Conservation (phyloP, 2,113 vertebrate genomes). For the Cynopterus brachyotis region DNA sequence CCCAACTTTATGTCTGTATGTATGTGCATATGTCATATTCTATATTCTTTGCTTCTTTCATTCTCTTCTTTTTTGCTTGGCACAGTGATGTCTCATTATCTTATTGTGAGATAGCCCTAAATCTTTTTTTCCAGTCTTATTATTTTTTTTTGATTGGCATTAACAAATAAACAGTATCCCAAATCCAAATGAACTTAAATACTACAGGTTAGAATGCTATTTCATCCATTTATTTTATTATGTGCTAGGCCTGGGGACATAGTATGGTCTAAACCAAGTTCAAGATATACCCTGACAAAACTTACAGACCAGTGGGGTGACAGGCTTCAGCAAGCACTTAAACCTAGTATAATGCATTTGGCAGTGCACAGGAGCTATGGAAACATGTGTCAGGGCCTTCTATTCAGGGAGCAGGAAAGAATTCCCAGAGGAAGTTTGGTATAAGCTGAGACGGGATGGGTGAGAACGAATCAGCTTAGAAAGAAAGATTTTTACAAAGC, state of each 20-base stretch:
- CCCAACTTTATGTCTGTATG: too few species aligned
- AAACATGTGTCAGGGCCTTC: not conserved
- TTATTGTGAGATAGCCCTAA: not conserved
- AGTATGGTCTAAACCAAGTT: not conserved
- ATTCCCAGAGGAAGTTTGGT: not conserved
- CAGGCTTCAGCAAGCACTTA: not conserved
- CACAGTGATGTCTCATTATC: not conserved
- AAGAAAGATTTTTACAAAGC: not conserved
- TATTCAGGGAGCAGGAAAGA: not conserved
- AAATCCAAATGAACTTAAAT: slow-evolving; percentile 15
- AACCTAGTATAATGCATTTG: not conserved
- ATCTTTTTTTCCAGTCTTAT: not conserved
- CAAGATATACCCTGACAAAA: not conserved
- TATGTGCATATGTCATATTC: not conserved
- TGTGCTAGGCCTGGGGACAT: not conserved
- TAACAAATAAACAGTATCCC: slow-evolving; percentile 38
- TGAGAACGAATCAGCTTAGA: not conserved
- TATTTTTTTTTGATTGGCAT: not conserved
- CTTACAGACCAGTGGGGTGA: not conserved
- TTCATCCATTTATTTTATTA: not conserved
- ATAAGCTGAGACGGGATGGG: not conserved
- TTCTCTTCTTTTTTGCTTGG: not conserved
- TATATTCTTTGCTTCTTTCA: not conserved
- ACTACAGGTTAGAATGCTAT: not conserved
- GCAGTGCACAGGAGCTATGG: not conserved